Evolutionary conservation across 2,888 invertebrate genomes (phyloP).

Genomic region (Watsonalla cultraria): DNA sequence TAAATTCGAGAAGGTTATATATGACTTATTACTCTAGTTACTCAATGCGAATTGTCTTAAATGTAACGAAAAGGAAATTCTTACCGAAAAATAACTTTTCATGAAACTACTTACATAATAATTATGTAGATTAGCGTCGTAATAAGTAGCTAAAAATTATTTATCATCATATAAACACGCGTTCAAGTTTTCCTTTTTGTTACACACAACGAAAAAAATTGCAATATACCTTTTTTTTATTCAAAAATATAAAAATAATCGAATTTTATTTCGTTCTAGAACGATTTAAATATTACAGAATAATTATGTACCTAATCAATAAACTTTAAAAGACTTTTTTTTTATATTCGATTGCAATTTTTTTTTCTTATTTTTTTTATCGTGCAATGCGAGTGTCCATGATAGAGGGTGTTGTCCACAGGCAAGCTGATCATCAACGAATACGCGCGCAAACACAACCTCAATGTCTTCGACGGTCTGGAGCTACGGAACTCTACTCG

Average conservation of each 20-base stretch:
- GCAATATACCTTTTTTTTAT: too few species aligned
- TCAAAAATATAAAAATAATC: not conserved
- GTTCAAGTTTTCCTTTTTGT: too few species aligned
- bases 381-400: constrained; percentile 38
- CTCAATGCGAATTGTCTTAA: not conserved
- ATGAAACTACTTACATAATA: too few species aligned
- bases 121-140: too few species aligned
- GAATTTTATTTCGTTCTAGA: not conserved
- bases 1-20: not conserved
- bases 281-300: not conserved
- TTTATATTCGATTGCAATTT: not conserved
- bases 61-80: not conserved
- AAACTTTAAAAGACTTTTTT: not conserved
- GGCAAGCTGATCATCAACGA: constrained; percentile 86
- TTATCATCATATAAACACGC: too few species aligned
- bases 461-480: constrained; percentile 86
- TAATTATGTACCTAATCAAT: not conserved
- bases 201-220: too few species aligned
- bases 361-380: not conserved
- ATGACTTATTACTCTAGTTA: not conserved
- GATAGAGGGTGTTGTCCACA: constrained; percentile 56
- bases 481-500: constrained; percentile 86
- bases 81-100: not conserved
- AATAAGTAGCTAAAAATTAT: too few species aligned
- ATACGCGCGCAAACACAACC: constrained; percentile 85